A percentile compares a stretch with the other conserved stretches of the same genome.
Evolutionary conservation across 2,888 invertebrate species (phyloP).

Genomic region (Chrysolina oricalcia): DNA sequence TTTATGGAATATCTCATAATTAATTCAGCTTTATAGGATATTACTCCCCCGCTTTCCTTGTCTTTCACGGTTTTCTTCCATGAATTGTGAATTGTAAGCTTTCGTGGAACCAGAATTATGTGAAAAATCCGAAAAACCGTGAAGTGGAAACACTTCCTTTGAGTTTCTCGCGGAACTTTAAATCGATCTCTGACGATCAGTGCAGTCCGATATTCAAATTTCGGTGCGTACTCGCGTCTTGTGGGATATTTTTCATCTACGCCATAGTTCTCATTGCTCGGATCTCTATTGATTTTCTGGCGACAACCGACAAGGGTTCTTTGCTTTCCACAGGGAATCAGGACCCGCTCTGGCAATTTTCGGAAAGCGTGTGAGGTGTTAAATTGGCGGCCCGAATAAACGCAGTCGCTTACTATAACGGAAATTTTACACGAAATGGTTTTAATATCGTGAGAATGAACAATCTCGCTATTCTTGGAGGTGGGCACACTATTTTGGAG

Average conservation of each 20-base stretch:
- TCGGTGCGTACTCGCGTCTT: slow-evolving; percentile 23
- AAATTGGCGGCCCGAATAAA: slow-evolving; percentile 20
- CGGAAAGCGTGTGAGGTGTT: slow-evolving; percentile 20
- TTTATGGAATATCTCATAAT: no score
- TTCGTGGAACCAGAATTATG: no score
- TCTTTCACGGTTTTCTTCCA: no score
- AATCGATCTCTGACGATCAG: neutral
- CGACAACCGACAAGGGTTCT: slow-evolving; percentile 46
- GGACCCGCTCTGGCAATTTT: slow-evolving; percentile 36
- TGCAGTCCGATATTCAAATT: neutral
- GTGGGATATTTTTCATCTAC: slow-evolving; percentile 39
- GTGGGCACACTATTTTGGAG: neutral
- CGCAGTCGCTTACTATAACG: slow-evolving; percentile 18
- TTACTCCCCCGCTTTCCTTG: no score
- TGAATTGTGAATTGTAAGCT: no score
- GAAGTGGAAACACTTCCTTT: no score
- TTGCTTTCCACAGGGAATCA: slow-evolving; percentile 43
- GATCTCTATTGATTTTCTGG: slow-evolving; percentile 48
- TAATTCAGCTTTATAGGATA: no score
- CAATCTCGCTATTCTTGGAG: slow-evolving; percentile 8
- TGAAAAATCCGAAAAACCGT: no score
- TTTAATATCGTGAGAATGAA: slow-evolving; percentile 25
- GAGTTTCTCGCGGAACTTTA: no score
- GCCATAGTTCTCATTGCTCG: slow-evolving; percentile 37
- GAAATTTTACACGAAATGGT: slow-evolving; percentile 17